These are phyloP conservation scores for Pyrocoelia pectoralis DNA, from an alignment of 2,888 invertebrate species.

Conservation along the genomic window DNA sequence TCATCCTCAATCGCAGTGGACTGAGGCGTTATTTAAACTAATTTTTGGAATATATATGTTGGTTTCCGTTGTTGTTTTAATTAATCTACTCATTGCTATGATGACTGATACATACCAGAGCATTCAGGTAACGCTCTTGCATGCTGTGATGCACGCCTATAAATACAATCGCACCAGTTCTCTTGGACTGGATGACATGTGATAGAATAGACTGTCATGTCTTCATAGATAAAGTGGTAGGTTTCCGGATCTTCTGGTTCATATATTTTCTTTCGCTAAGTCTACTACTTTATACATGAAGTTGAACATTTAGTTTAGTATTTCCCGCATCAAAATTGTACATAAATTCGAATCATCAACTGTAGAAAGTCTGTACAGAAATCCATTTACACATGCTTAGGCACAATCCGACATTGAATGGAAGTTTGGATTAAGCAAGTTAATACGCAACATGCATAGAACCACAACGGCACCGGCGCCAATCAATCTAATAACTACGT, in stretches of 20 bases:
- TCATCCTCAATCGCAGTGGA: conserved; percentile 79
- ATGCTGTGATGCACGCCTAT: conserved; percentile 31
- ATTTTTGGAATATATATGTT: conserved; percentile 96
- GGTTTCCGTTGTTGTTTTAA: conserved; percentile 98
- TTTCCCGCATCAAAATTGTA: not conserved
- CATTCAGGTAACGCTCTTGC: conserved; percentile 80
- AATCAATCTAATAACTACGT: conserved; percentile 94
- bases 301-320: not conserved
- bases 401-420: conserved; percentile 99
- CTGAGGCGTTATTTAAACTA: conserved; percentile 86
- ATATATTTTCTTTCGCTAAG: not conserved
- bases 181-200: conserved; percentile 56
- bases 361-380: not conserved
- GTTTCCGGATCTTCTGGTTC: not conserved
- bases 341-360: not conserved
- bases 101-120: conserved; percentile 99
- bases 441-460: conserved; percentile 98
- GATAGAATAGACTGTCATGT: conserved; percentile 17
- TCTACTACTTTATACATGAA: conserved; percentile 26
- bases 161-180: conserved; percentile 53
- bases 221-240: conserved; percentile 26
- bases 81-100: conserved; percentile 99
- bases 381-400: conserved; percentile 60
- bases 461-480: conserved; percentile 98
- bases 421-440: conserved; percentile 98